Base-by-base conservation (phyloP, 23 tunicate species). In the Oikopleura dioica region DNA sequence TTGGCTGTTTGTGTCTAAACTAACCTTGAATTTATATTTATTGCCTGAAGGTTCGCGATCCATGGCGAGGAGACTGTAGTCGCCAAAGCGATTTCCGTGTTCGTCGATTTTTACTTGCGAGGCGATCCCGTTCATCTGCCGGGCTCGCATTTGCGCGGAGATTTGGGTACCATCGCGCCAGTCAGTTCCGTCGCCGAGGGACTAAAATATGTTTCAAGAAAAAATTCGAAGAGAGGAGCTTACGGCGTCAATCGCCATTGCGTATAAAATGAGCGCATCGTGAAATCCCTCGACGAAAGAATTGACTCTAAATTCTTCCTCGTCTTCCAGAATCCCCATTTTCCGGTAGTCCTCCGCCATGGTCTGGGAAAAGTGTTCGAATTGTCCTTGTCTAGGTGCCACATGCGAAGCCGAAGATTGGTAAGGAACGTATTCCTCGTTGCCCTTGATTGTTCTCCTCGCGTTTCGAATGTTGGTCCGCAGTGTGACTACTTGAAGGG, bases 221-320 rank as follows among this genome's bases (percentile, higher is more conserved):
- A 5, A 44, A 44, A 5, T 44, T 44, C 16, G 9, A 44, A 44
- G 55, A 44, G 16, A 5, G 16, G 9, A 5, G 16, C 55, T 44
- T 44, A 44, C 55, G 9, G 9, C 55, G 16, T 9, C 55, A 44
- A 88, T 35, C 1, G 85, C 95, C 0, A 67, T 76, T 1, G 78
- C 79, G 38, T 83, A 83, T 35, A 88, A 68, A 33, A 88, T 24
- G 5, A 88, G 75, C 24, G 95, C 80, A 76, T 88, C 95, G 76
- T 88, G 84, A 69, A 88, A 88, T 44, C 84, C 87, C 76, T 79
- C 82, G 1, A 81, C 81, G 76, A 81, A 88, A 26, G 78, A 84
- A 68, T 88, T 88, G 1, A 88, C 88, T 87, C 83, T 37, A 1
- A 0, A 69, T 29, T 23, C 21, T 0, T 38, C 24, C 36, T 76